Evolutionary conservation across 1,140 invertebrate species (phyloP).

Genomic region (Pachyrhynchus sulphureomaculatus): DNA sequence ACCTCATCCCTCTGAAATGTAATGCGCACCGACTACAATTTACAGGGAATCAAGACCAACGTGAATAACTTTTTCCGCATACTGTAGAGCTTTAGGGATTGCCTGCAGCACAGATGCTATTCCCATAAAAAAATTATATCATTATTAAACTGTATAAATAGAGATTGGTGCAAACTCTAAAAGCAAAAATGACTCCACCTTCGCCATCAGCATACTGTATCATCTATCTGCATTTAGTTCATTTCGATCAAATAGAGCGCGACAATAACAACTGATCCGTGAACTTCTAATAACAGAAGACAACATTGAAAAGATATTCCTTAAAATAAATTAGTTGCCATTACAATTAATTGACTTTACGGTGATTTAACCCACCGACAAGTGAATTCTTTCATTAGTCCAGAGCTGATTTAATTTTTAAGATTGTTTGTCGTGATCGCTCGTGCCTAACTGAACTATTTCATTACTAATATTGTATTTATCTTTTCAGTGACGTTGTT

Average conservation of each 20-base stretch:
- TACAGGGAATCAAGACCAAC: no score
- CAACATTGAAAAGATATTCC: conserved; percentile 7
- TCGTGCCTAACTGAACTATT: background rate
- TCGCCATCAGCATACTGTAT: background rate
- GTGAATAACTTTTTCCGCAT: no score
- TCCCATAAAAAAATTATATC: no score
- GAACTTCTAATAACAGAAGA: conserved; percentile 11
- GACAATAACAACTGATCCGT: conserved; percentile 9
- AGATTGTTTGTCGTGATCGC: conserved; percentile 9
- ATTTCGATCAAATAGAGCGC: conserved; percentile 12
- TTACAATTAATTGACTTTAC: conserved; percentile 22
- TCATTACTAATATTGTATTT: no score
- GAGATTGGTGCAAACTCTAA: no score
- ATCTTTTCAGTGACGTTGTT: no score
- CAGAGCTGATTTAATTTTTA: background rate
- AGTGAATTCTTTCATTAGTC: conserved; percentile 5
- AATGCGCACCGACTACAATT: no score
- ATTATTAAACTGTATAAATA: no score
- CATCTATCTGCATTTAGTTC: conserved; percentile 11
- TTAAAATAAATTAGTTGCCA: conserved; percentile 17
- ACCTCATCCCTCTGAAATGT: no score
- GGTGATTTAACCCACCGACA: conserved; percentile 11
- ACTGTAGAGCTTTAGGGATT: no score
- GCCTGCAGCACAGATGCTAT: no score
- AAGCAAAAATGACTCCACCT: no score